phyloP scores from a whole-genome alignment of 2,113 vertebrate species.

The Psophia crepitans region DNA sequence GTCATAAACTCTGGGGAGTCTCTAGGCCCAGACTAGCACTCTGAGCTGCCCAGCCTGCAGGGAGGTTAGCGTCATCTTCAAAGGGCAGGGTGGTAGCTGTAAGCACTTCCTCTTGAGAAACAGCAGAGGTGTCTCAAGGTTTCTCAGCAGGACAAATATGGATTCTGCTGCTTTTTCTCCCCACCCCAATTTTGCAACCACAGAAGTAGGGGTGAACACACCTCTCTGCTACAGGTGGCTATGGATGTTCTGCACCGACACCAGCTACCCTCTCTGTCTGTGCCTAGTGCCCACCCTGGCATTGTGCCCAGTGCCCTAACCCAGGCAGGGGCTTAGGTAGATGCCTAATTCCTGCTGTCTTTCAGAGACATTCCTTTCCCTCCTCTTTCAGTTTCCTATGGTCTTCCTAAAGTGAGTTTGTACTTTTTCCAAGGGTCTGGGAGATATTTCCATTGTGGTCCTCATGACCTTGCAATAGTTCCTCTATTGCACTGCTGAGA shows the following conservation, averaged over 20 bases:
- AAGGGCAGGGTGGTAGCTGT: not conserved
- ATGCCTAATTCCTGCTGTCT: not conserved
- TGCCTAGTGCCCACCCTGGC: not conserved
- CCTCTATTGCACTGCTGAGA: not conserved
- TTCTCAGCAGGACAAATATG: not conserved
- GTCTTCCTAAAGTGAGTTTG: not conserved
- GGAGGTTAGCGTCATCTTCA: not conserved
- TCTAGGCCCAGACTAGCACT: too few relatives aligned
- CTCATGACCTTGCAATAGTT: not conserved
- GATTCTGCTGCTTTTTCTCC: not conserved
- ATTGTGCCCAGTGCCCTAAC: not conserved
- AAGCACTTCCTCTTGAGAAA: not conserved
- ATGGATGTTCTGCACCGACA: too few relatives aligned
- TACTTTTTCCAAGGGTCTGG: not conserved
- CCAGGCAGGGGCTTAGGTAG: not conserved
- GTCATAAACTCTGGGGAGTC: not conserved
- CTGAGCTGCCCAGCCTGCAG: not conserved
- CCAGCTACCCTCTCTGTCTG: not conserved
- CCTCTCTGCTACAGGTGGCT: not conserved
- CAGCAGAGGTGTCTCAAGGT: not conserved
- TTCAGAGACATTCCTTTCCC: not conserved
- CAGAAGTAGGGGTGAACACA: not conserved
- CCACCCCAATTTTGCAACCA: not conserved
- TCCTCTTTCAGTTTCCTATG: not conserved
- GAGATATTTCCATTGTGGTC: not conserved